Evolutionary conservation across 1,140 invertebrate genomes (phyloP), one percentile per base, ranked within the genome.

Genomic region (Drosophila arawakana): DNA sequence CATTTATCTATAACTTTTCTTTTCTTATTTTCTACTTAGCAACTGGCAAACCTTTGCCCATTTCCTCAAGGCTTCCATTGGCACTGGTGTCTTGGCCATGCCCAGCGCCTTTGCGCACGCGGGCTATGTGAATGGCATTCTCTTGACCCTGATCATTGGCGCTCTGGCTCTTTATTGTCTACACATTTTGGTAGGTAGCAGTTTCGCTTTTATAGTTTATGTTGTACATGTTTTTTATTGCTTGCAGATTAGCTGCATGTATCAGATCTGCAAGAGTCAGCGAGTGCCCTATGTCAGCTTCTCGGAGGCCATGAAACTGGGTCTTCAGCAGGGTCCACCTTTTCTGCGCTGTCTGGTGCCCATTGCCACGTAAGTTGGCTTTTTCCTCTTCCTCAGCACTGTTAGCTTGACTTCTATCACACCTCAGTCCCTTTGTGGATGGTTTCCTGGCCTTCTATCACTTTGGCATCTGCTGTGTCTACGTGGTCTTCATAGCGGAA

Each of bases 391-490:
- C 2, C n/a, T 15, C 44, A 46, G 4, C 5, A 21, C 21, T 9
- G 4, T 3, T 25, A 25, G 25, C 2, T 25, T 25, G 25, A 15
- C 15, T 54, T 37, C 7, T 3, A 34, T 41, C 3, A 25, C 88
- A 30, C 30, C 34, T 1, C 67, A 94, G 94, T 21, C 81, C 93
- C 13, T 92, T 95, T 43, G 94, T 96, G 7, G 95, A 96, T 78
- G 86, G 94, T 1, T 96, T 97, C 84, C 93, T 98, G 60, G 95
- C 97, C n/a, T 93, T 97, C 44, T 97, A 97, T 73, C 97, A 98
- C 92, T 94, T 98, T 65, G 97, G 97, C 41, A 97, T 98, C 88
- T 98, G 97, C 90, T 97, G 96, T 82, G 96, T 97, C 2, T 98
- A 98, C 93, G 95, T 97, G 30, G 95, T 98, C 4, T 98, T 98